Evolutionary conservation across 1,140 invertebrate genomes (phyloP), one percentile per base, ranked within the genome.

Genomic region (Drosophila seguyi): DNA sequence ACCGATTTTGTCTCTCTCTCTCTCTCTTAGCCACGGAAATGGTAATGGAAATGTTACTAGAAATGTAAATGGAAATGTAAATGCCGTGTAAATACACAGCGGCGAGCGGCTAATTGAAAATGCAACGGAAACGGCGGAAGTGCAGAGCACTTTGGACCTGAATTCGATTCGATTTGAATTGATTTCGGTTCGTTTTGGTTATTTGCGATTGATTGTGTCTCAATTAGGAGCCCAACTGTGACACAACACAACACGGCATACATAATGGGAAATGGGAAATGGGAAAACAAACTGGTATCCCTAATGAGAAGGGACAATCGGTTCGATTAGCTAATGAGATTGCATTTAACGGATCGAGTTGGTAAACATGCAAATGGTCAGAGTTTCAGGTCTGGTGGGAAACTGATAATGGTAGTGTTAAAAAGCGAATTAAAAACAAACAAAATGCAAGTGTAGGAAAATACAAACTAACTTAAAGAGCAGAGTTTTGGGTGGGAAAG

Each of bases 21-120:
- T 27, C 27, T 27, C 22, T 29, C 58, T 62, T 3, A 66, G 41
- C 60, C 68, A 79, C 47, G 81, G 61, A 80, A 81, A 81, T 76
- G 62, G 55, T 31, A 50, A 50, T 50, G 29, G 48, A 50, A 50
- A 50, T 31, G 48, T 18, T 18, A 4, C 1, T 50, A 29, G 27
- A 56, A 72, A 67, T 67, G 41, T 34, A 60, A 53, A 67, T 65
- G 75, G 38, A 77, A 78, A 75, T 83, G 81, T 78, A 72, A 84
- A 84, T 76, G 62, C 72, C 79, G 25, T 81, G 78, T 71, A 76
- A 81, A 81, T 62, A 77, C 39, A 36, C 57, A 67, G 45, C 52
- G 67, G 75, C 79, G 62, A 75, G 50, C 72, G 25, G 48, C 68
- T 85, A 84, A 84, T 84, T 84, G 81, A 84, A 71, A 80, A 75